Base-by-base conservation (phyloP, 2,888 invertebrate genomes). In the Minunthozetes semirufus region DNA sequence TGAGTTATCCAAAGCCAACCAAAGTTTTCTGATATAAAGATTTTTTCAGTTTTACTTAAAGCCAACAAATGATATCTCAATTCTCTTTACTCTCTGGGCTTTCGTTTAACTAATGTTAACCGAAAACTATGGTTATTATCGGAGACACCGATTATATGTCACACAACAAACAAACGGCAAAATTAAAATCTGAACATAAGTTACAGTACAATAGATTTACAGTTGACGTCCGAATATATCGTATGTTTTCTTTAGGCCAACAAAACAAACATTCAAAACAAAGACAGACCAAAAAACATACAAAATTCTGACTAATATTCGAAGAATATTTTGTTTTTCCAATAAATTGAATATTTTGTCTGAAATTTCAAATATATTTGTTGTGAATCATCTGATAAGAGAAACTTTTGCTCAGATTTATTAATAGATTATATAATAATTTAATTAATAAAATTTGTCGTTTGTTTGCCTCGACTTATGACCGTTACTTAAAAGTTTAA, bases 61-160 rank as follows among this genome's bases (percentile, higher is more conserved):
- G 38, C 38, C 42, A 66, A 66, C 66, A 66, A 66, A 66, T 66
- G 66, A 42, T 66, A 42, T 33, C 42, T 42, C 42, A 42, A 25
- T 22, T 56, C 11, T 59, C 59, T 59, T 29, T 11, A 15, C 53
- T 42, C 42, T 59, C 59, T 59, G 13, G 29, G 66, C 13, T 66
- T 66, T 66, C 33, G 66, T 15, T 66, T 66, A 11, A 17, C 66
- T 66, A 66, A 42, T 66, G 19, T 42, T 13, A 66, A 66, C 66
- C 5, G 33, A 66, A 66, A 13, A 42, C 66, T 42, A 42, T 66
- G 66, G 66, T 22, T 59, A 59, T 59, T 59, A 27, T 59, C 56
- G 22, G 56, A 19, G 19, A 42, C 13, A 42, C 42, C 22, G 56
- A 66, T 42, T 42, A 27, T 66, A 42, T 66, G 66, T 66, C 19